Conservation (phyloP, 2,797 vertebrate species). For the Gobio occitaniae region DNA sequence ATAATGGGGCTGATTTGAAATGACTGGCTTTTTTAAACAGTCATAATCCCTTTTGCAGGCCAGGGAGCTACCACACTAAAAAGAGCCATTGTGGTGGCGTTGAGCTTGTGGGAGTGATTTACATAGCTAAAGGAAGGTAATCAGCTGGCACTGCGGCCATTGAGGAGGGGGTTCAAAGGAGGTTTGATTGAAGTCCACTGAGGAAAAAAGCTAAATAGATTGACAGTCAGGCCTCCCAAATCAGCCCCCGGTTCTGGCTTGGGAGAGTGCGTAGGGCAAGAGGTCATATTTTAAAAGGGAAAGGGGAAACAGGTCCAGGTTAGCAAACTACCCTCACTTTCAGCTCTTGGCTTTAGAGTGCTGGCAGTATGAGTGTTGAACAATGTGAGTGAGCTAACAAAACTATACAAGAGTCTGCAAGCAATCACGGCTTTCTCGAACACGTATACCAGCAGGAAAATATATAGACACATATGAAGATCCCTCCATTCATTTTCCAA, state of each 20-base stretch:
- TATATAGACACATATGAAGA: neutral
- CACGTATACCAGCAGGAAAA: neutral
- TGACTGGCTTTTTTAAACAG: conserved; percentile 65
- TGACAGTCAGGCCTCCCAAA: conserved; percentile 61
- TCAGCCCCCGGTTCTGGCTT: conserved; percentile 60
- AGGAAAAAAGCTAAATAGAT: conserved; percentile 59
- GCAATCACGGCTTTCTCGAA: conserved; percentile 14
- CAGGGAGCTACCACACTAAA: conserved; percentile 56
- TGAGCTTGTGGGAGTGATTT: conserved; percentile 64
- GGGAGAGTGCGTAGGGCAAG: conserved; percentile 54
- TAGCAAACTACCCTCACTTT: conserved; percentile 56
- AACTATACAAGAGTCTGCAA: conserved; percentile 36
- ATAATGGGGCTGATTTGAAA: conserved; percentile 65
- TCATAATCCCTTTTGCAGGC: conserved; percentile 64
- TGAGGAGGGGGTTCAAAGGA: conserved; percentile 61
- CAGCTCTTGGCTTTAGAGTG: conserved; percentile 32
- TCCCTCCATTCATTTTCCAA: neutral
- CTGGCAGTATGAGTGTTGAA: conserved; percentile 32
- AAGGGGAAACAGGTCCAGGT: conserved; percentile 59
- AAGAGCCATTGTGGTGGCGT: conserved; percentile 57
- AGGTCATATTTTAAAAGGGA: conserved; percentile 62
- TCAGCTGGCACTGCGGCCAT: conserved; percentile 58
- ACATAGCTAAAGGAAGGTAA: conserved; percentile 66
- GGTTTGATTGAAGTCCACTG: conserved; percentile 62
- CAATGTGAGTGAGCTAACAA: conserved; percentile 44